A percentile compares a stretch with the other conserved stretches of the same genome.
These are phyloP conservation scores for Palaemon carinicauda DNA, from an alignment of 1,140 invertebrate genomes.

Conservation along the genomic window DNA sequence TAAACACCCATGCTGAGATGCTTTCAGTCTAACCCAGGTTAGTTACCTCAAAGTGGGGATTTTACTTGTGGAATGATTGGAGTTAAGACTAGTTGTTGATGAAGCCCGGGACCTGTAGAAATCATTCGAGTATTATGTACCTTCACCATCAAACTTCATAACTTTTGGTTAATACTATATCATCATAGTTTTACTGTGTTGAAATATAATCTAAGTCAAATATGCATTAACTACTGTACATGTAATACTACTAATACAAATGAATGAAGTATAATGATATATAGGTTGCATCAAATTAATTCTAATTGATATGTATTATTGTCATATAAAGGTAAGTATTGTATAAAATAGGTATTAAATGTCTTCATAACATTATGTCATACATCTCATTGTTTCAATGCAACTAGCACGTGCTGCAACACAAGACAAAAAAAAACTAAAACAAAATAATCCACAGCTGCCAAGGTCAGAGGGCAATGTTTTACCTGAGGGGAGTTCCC, in stretches of 20 bases:
- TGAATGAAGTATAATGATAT: neutral
- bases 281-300: neutral
- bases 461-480: neutral
- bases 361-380: no score
- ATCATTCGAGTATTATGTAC: constrained; percentile 18
- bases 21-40: constrained; percentile 10
- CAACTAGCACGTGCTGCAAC: no score
- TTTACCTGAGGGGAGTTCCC: constrained; percentile 59
- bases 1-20: neutral
- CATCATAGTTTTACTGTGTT: neutral
- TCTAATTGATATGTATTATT: neutral
- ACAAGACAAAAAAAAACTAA: neutral
- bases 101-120: constrained; percentile 59
- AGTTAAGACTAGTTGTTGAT: constrained; percentile 60
- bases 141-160: neutral
- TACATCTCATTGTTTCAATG: no score
- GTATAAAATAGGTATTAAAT: no score
- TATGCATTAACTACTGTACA: neutral
- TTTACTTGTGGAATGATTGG: constrained; percentile 60
- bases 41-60: constrained; percentile 60
- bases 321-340: no score
- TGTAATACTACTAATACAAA: neutral
- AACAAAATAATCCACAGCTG: neutral
- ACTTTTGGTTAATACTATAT: neutral
- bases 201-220: neutral